phyloP scores from a whole-genome alignment of 2,113 vertebrate genomes.

The Corydoras sp. region DNA sequence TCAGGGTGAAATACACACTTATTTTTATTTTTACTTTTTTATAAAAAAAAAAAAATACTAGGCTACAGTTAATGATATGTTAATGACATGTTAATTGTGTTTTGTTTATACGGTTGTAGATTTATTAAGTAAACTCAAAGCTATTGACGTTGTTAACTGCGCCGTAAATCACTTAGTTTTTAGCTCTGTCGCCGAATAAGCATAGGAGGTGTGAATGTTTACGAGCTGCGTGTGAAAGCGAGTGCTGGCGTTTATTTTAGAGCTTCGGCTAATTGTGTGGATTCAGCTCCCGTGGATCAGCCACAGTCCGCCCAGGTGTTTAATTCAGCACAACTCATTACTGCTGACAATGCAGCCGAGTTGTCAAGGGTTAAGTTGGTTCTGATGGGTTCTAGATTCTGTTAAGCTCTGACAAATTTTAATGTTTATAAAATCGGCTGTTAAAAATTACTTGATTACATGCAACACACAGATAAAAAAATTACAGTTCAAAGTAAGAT shows the following conservation, averaged over 20 bases:
- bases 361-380: not conserved
- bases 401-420: not conserved
- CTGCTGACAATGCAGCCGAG: not conserved
- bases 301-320: not conserved
- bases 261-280: conserved; percentile 35
- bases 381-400: not conserved
- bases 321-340: not conserved
- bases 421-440: no score
- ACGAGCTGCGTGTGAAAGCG: conserved; percentile 35
- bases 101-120: not conserved
- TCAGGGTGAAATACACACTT: no score
- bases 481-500: no score
- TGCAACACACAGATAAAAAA: no score
- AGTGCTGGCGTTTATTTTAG: conserved; percentile 29
- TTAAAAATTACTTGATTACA: no score
- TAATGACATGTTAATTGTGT: not conserved
- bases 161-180: conserved; percentile 19
- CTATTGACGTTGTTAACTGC: not conserved
- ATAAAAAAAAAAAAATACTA: no score
- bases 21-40: no score
- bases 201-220: conserved; percentile 36
- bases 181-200: conserved; percentile 25
- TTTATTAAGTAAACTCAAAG: not conserved
- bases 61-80: not conserved
- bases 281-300: conserved; percentile 3